Conservation (phyloP, 2,797 vertebrate genomes). For the Enteromius unitaeniatus region DNA sequence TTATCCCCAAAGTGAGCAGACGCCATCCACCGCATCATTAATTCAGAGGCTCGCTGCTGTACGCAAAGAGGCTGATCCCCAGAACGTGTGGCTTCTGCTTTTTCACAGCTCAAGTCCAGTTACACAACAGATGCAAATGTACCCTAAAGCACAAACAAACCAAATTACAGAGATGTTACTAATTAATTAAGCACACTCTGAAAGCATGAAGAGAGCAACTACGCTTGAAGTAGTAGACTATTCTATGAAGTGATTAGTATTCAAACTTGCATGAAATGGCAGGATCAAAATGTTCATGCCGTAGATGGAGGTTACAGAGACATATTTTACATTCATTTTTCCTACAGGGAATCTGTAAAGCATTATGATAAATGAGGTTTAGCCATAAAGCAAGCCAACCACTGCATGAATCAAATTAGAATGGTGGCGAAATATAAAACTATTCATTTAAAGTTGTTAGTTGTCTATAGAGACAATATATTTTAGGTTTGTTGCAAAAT, state of each 20-base stretch:
- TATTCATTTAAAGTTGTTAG: background rate
- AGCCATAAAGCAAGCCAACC: background rate
- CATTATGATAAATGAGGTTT: background rate
- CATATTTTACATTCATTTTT: background rate
- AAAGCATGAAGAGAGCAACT: background rate
- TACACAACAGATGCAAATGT: conserved; percentile 1
- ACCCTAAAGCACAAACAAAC: background rate
- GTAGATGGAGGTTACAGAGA: background rate
- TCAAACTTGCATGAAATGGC: background rate
- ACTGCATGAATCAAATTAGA: background rate
- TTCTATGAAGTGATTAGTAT: background rate
- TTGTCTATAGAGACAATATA: background rate
- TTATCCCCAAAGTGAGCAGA: background rate
- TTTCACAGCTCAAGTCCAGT: background rate
- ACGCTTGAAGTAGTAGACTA: background rate
- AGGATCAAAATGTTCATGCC: background rate
- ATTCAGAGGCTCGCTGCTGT: conserved; percentile 2
- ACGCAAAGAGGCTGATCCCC: background rate
- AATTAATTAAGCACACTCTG: background rate
- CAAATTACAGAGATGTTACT: conserved; percentile 1
- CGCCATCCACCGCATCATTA: conserved; percentile 14
- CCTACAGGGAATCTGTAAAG: background rate
- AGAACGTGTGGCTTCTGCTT: background rate
- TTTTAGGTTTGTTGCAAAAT: background rate
- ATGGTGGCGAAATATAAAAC: background rate